These are phyloP conservation scores for Phymastichus coffea DNA, from an alignment of 1,140 invertebrate species.

Conservation along the genomic window DNA sequence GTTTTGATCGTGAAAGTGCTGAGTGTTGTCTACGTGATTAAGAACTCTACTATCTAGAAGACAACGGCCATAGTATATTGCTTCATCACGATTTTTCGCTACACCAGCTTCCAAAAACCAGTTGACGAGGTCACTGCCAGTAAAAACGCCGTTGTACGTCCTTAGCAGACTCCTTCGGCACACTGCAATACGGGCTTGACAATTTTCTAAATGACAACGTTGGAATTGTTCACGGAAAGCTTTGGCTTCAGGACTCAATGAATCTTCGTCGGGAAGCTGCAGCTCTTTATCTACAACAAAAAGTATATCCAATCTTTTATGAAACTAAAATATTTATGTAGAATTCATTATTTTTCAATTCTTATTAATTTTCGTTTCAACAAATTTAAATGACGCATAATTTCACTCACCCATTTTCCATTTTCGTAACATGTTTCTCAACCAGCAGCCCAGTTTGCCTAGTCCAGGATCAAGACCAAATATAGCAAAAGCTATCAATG, in stretches of 20 bases:
- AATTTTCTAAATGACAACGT: slow-evolving; percentile 79
- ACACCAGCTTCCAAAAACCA: slow-evolving; percentile 83
- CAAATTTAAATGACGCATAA: background rate
- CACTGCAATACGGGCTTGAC: slow-evolving; percentile 74
- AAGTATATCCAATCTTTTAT: background rate
- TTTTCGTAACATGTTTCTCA: slow-evolving; percentile 39
- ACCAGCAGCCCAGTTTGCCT: slow-evolving; percentile 47
- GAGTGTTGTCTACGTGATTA: slow-evolving; percentile 75
- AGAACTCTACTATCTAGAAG: slow-evolving; percentile 82
- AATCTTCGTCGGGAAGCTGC: slow-evolving; percentile 69
- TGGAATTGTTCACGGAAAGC: slow-evolving; percentile 87
- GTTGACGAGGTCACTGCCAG: slow-evolving; percentile 78
- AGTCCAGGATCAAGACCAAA: slow-evolving; percentile 78
- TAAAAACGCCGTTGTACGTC: slow-evolving; percentile 77
- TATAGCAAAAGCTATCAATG: slow-evolving; percentile 78
- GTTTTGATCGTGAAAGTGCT: slow-evolving; percentile 77
- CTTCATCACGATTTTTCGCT: slow-evolving; percentile 72
- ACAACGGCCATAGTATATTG: slow-evolving; percentile 78
- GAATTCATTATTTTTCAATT: background rate
- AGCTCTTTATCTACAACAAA: slow-evolving; percentile 38
- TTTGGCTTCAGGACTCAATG: slow-evolving; percentile 74
- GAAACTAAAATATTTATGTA: background rate
- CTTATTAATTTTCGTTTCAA: too few species aligned
- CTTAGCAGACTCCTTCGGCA: slow-evolving; percentile 68
- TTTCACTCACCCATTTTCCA: slow-evolving; percentile 37